A percentile compares a stretch with the other conserved stretches of the same genome.
Conservation (phyloP, 2,888 invertebrate species). For the Eurytoma adleriae region DNA sequence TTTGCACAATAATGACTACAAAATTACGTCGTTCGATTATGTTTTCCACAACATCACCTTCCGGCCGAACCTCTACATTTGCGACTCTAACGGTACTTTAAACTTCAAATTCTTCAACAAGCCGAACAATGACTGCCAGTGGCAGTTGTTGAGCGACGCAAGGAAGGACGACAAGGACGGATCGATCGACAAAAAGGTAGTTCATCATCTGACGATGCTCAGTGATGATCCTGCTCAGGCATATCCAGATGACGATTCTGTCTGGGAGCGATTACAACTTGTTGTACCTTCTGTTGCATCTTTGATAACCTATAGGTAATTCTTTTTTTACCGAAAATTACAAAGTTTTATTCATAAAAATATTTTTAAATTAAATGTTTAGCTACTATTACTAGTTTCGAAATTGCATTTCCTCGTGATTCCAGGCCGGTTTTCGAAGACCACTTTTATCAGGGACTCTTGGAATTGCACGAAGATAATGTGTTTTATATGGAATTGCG, state of each 20-base stretch:
- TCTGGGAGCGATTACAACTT: background rate
- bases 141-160: slow-evolving; percentile 64
- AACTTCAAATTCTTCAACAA: slow-evolving; percentile 47
- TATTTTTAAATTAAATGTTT: too few relatives aligned
- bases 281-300: background rate
- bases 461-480: slow-evolving; percentile 82
- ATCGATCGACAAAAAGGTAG: too few relatives aligned
- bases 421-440: slow-evolving; percentile 81
- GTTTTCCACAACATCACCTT: slow-evolving; percentile 81
- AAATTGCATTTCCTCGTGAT: background rate
- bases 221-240: background rate
- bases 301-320: slow-evolving; percentile 20
- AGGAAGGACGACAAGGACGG: slow-evolving; percentile 53
- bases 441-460: slow-evolving; percentile 81
- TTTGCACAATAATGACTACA: slow-evolving; percentile 83
- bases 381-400: background rate
- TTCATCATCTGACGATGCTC: too few relatives aligned
- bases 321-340: too few relatives aligned
- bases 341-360: background rate
- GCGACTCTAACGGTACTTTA: slow-evolving; percentile 59
- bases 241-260: slow-evolving; percentile 24
- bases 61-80: slow-evolving; percentile 79
- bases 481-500: slow-evolving; percentile 84
- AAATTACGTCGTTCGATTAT: slow-evolving; percentile 80
- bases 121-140: slow-evolving; percentile 60